Percentiles rank a stretch among this genome's conserved stretches.
phyloP scores from a whole-genome alignment of 2,113 vertebrate species.

The human region DNA sequence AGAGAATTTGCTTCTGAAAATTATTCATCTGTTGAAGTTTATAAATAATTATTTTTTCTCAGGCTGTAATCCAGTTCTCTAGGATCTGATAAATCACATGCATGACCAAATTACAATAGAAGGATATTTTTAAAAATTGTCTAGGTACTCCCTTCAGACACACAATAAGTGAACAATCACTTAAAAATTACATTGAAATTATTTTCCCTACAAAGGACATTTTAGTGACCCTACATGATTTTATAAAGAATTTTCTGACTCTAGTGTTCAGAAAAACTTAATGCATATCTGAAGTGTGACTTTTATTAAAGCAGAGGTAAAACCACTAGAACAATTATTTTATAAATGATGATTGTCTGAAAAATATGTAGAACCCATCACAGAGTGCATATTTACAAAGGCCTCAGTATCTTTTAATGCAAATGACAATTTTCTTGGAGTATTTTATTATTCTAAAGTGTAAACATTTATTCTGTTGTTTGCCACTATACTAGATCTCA shows the following conservation, averaged over 20 bases:
- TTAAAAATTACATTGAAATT: background rate
- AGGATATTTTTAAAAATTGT: background rate
- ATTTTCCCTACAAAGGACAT: background rate
- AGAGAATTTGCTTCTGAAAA: slow-evolving; percentile 46
- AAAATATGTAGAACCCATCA: background rate
- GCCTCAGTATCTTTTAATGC: background rate
- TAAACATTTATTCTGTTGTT: background rate
- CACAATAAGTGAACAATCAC: background rate
- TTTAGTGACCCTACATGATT: background rate
- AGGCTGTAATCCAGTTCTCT: background rate
- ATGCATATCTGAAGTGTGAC: background rate
- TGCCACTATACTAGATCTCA: background rate
- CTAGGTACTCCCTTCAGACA: background rate
- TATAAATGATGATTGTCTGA: background rate
- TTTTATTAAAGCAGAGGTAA: background rate
- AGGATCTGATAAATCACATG: background rate
- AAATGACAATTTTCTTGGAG: background rate
- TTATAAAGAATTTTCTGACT: background rate
- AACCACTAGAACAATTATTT: background rate
- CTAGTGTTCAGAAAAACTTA: background rate
- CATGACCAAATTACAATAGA: background rate
- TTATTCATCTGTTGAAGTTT: background rate
- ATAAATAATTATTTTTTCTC: background rate
- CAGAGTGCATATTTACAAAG: background rate
- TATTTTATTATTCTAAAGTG: slow-evolving; percentile 14